A percentile compares a stretch with the other conserved stretches of the same genome.
Evolutionary conservation across 1,140 invertebrate species (phyloP).

Genomic region (Chrysoperla carnea): DNA sequence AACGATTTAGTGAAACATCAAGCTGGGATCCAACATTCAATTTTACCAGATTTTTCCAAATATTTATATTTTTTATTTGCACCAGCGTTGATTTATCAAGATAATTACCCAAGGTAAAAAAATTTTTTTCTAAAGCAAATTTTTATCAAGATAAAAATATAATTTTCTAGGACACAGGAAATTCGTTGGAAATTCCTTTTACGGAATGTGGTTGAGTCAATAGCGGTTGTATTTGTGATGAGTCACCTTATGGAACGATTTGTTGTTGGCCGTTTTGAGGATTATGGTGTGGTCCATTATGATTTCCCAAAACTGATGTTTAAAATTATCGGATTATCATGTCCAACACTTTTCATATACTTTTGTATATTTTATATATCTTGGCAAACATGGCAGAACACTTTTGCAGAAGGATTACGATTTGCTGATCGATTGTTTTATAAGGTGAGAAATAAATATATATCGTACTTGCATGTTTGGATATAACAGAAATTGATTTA

Average conservation of each 20-base stretch:
- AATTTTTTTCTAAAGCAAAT: too few relatives aligned
- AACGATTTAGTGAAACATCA: slow-evolving; percentile 15
- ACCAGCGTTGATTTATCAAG: slow-evolving; percentile 72
- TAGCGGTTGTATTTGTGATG: neutral
- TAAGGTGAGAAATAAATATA: slow-evolving; percentile 28
- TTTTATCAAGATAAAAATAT: slow-evolving; percentile 43
- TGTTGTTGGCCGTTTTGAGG: neutral
- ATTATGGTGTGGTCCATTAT: slow-evolving; percentile 34
- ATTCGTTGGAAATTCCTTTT: slow-evolving; percentile 3
- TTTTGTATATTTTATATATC: slow-evolving; percentile 63
- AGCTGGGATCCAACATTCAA: slow-evolving; percentile 14
- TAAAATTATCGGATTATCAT: slow-evolving; percentile 57
- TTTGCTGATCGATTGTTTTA: slow-evolving; percentile 80
- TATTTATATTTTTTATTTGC: slow-evolving; percentile 78
- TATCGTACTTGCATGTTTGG: too few relatives aligned
- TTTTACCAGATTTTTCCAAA: slow-evolving; percentile 49
- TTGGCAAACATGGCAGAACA: slow-evolving; percentile 78
- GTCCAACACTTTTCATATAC: too few relatives aligned
- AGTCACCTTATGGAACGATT: slow-evolving; percentile 1
- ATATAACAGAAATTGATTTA: too few relatives aligned
- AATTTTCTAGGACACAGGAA: slow-evolving; percentile 4
- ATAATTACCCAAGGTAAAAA: slow-evolving; percentile 62
- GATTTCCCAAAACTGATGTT: slow-evolving; percentile 52
- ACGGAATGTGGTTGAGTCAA: neutral
- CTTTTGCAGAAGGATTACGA: slow-evolving; percentile 65